These are phyloP conservation scores for Coendou prehensilis DNA, from an alignment of 2,797 vertebrate species.

Conservation along the genomic window DNA sequence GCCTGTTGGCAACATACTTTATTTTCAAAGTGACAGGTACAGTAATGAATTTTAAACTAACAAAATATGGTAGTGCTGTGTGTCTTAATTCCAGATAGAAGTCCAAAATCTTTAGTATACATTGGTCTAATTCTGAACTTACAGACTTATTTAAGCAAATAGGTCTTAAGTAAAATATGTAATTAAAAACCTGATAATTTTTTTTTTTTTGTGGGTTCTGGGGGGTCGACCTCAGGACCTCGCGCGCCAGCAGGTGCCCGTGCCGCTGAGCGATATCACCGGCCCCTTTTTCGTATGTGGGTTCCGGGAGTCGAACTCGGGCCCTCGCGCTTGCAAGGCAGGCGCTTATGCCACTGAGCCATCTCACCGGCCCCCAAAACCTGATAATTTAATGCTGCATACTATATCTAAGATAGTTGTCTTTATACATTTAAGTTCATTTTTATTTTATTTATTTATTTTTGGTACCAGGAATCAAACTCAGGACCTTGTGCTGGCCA, in stretches of 20 bases:
- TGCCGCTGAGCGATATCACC: too few species aligned
- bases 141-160: conserved; percentile 40
- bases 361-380: too few species aligned
- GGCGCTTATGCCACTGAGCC: too few species aligned
- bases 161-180: conserved; percentile 39
- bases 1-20: background rate
- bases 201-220: too few species aligned
- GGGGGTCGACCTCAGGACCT: too few species aligned
- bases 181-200: conserved; percentile 45
- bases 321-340: too few species aligned
- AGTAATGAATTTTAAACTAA: background rate
- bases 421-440: conserved; percentile 8
- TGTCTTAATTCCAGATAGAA: conserved; percentile 31
- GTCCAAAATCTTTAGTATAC: background rate
- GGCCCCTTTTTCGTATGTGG: too few species aligned
- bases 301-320: too few species aligned
- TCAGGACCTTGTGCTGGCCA: too few species aligned
- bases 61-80: background rate
- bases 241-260: too few species aligned
- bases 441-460: background rate
- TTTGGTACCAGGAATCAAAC: too few species aligned
- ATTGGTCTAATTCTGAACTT: conserved; percentile 24
- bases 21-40: background rate
- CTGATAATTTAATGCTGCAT: conserved; percentile 44
- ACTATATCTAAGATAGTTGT: conserved; percentile 34